Evolutionary conservation across 2,113 vertebrate species (phyloP).

Genomic region (Tachuris rubrigastra): DNA sequence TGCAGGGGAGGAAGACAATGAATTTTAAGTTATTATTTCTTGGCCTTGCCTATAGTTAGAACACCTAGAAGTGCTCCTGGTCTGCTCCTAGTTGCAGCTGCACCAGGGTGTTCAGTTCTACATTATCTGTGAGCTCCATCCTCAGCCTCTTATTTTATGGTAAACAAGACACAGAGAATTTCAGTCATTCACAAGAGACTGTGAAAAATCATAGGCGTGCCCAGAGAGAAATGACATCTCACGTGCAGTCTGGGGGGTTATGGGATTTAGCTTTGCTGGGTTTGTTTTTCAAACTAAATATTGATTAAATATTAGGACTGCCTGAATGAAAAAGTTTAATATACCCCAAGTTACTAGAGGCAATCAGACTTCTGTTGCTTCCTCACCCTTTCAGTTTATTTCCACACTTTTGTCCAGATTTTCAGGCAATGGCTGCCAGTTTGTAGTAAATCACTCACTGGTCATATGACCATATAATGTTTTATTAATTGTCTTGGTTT

Average conservation of each 20-base stretch:
- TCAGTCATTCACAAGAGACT: neutral
- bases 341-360: neutral
- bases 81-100: neutral
- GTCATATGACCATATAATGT: neutral
- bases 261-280: neutral
- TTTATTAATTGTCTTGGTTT: neutral
- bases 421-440: neutral
- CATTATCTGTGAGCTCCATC: neutral
- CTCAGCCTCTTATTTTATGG: neutral
- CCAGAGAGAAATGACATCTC: neutral
- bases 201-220: neutral
- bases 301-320: neutral
- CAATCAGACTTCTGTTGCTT: neutral
- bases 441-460: neutral
- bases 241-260: neutral
- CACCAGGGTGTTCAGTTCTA: neutral
- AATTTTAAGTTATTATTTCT: neutral
- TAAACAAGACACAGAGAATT: neutral
- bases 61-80: neutral
- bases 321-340: neutral
- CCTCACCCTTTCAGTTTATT: neutral
- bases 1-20: neutral
- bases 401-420: neutral
- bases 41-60: neutral
- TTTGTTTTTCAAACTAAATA: neutral